A percentile compares a stretch with the other conserved stretches of the same genome.
phyloP scores from a whole-genome alignment of 2,797 vertebrate genomes.

The Cyprinella venusta region DNA sequence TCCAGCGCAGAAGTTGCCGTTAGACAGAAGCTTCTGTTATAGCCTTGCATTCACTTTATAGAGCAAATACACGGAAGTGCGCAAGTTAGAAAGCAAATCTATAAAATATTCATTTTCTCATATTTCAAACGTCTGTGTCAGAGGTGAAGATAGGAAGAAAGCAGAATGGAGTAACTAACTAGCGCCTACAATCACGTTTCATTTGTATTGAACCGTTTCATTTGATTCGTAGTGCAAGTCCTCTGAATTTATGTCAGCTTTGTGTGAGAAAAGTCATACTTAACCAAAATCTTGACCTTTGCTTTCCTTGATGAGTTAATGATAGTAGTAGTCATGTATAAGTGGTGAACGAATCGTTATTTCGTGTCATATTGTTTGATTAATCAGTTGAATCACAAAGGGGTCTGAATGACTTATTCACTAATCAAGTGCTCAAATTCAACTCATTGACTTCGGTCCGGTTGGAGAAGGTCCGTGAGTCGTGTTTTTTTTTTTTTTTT shows the following conservation, averaged over 20 bases:
- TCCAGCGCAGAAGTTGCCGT: background rate
- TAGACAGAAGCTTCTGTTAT: background rate
- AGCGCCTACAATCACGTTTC: background rate
- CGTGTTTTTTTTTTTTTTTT: background rate
- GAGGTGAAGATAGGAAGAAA: background rate
- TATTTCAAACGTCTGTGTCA: conserved; percentile 7
- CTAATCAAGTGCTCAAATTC: background rate
- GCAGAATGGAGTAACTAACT: background rate
- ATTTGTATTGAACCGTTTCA: background rate
- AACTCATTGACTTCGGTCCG: background rate
- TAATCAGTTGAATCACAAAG: background rate
- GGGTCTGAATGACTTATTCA: background rate
- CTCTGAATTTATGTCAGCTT: background rate
- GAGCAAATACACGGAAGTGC: background rate
- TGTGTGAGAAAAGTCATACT: background rate
- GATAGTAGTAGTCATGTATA: background rate
- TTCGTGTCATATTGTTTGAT: background rate
- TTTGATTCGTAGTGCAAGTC: background rate
- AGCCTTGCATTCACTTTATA: conserved; percentile 11
- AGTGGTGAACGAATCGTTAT: background rate
- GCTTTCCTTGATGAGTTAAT: background rate
- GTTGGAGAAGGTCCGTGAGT: background rate
- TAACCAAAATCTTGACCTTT: background rate
- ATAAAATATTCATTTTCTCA: conserved; percentile 40
- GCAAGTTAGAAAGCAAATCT: conserved; percentile 26